Evolutionary conservation across 2,888 invertebrate species (phyloP).

Genomic region (Limnephilus lunatus): DNA sequence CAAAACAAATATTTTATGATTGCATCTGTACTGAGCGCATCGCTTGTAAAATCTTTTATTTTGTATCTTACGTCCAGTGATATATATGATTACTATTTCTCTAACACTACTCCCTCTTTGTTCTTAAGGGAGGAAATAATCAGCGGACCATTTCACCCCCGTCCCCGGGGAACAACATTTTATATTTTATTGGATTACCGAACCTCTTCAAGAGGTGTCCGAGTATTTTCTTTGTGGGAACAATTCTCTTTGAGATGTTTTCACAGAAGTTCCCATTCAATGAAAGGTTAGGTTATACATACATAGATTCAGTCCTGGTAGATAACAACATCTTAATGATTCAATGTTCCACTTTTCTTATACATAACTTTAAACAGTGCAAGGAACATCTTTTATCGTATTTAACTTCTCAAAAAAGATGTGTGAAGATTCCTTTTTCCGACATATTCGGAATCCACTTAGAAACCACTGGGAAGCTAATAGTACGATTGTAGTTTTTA

Average conservation of each 20-base stretch:
- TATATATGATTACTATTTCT: constrained; percentile 13
- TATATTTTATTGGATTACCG: constrained; percentile 66
- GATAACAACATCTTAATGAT: too few relatives aligned
- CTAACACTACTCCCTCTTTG: not conserved
- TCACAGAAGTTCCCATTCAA: not conserved
- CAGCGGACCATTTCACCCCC: constrained; percentile 61
- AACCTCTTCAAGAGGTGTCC: constrained; percentile 59
- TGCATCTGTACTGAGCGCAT: not conserved
- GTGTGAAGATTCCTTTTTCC: not conserved
- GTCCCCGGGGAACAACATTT: constrained; percentile 65
- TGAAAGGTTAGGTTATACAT: not conserved
- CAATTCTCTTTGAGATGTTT: not conserved
- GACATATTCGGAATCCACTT: not conserved
- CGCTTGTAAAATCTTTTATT: not conserved
- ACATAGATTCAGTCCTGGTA: too few relatives aligned
- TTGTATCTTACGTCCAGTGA: not conserved
- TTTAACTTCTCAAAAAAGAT: not conserved
- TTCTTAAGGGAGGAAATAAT: constrained; percentile 62
- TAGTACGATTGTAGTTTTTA: not conserved
- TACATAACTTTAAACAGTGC: not conserved
- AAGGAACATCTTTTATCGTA: not conserved
- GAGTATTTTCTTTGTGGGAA: constrained; percentile 55
- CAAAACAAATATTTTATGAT: not conserved
- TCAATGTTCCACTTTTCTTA: not conserved
- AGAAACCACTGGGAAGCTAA: not conserved